Evolutionary conservation across 2,113 vertebrate species (phyloP).

Genomic region (Lutjanus erythropterus): DNA sequence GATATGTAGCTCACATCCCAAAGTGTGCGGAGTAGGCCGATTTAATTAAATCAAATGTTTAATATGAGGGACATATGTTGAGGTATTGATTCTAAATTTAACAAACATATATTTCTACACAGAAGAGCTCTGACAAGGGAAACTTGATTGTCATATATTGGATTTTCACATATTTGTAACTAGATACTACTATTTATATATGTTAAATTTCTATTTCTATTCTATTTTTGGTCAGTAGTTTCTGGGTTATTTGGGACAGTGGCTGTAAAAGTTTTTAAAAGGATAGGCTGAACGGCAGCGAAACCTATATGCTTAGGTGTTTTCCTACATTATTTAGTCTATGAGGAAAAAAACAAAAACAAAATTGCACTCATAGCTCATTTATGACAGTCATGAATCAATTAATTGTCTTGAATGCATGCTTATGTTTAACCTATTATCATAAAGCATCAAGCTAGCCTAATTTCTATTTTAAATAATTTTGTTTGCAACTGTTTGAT

Average conservation of each 20-base stretch:
- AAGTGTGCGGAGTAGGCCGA: no score
- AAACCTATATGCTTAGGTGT: no score
- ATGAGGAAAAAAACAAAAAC: not conserved
- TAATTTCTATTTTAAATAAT: not conserved
- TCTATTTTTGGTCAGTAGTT: not conserved
- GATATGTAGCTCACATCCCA: not conserved
- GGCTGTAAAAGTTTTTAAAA: not conserved
- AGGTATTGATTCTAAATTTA: not conserved
- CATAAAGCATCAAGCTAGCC: not conserved
- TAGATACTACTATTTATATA: not conserved
- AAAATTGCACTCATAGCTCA: not conserved
- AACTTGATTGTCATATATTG: not conserved
- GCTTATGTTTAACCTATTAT: not conserved
- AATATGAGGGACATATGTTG: not conserved
- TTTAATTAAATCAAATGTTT: no score
- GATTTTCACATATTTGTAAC: not conserved
- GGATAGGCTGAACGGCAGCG: not conserved
- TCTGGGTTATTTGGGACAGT: not conserved
- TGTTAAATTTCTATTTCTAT: not conserved
- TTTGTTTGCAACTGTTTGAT: no score
- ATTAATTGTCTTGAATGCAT: not conserved
- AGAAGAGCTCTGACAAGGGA: not conserved
- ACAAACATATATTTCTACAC: not conserved
- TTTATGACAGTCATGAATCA: not conserved
- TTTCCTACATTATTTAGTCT: not conserved